A percentile compares a stretch with the other conserved stretches of the same genome.
Conservation (phyloP, 2,888 invertebrate species). For the Belgica antarctica region DNA sequence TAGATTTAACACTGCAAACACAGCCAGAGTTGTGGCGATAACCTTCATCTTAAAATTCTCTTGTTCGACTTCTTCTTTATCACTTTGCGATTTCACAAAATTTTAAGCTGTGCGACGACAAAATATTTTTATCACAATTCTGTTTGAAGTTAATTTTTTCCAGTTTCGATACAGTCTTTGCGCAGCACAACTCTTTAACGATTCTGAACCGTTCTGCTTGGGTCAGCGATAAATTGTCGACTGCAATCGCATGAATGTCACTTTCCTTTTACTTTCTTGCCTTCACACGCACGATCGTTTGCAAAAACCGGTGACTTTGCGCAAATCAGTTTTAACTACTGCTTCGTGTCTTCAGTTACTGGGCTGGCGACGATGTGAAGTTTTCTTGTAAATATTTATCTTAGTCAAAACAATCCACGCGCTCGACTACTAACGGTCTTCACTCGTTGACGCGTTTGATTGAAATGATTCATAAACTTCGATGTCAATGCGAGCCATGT, state of each 20-base stretch:
- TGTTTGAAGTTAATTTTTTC: no score
- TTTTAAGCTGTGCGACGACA: neutral
- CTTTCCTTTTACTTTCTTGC: neutral
- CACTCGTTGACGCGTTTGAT: neutral
- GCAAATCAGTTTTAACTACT: neutral
- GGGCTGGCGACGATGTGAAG: neutral
- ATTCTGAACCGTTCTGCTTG: no score
- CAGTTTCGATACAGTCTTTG: no score
- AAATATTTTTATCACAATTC: conserved; percentile 13
- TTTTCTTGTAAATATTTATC: neutral
- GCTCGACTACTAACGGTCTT: conserved; percentile 4
- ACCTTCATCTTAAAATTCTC: neutral
- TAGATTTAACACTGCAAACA: neutral
- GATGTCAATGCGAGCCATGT: neutral
- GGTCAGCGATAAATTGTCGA: no score
- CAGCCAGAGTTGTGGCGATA: neutral
- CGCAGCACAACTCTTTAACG: no score
- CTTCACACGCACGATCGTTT: neutral
- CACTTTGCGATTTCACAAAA: neutral
- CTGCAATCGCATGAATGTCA: no score
- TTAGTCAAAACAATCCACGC: neutral
- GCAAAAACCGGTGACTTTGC: neutral
- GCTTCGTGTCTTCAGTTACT: neutral
- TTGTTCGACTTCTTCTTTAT: neutral
- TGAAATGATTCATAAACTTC: conserved; percentile 11